A percentile compares a stretch with the other conserved stretches of the same genome.
Evolutionary conservation across 1,140 invertebrate genomes (phyloP).

Genomic region (Brachionus rubens): DNA sequence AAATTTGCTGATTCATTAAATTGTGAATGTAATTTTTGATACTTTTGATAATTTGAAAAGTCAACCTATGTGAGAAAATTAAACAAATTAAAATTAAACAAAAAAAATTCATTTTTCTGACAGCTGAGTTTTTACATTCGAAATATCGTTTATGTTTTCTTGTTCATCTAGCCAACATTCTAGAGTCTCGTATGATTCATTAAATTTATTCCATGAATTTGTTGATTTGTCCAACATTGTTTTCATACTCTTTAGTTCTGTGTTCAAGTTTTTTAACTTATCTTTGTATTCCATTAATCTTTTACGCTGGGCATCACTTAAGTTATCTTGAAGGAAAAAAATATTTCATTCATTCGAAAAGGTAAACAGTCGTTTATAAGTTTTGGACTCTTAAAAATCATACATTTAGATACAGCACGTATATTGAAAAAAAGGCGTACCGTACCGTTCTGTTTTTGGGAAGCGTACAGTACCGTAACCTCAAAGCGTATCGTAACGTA

Average conservation of each 20-base stretch:
- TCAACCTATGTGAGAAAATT: neutral
- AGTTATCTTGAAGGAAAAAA: neutral
- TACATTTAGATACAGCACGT: no score
- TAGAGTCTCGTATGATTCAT: neutral
- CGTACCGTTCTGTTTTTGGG: no score
- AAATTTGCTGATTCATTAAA: conserved; percentile 44
- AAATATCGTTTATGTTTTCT: conserved; percentile 10
- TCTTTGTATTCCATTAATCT: conserved; percentile 17
- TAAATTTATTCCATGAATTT: conserved; percentile 8
- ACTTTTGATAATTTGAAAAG: conserved; percentile 38
- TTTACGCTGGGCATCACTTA: conserved; percentile 15
- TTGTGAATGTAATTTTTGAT: conserved; percentile 45
- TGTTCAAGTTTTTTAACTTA: conserved; percentile 19
- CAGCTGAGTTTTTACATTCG: neutral
- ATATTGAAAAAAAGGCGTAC: no score
- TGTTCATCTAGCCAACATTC: conserved; percentile 24
- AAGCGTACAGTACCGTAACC: no score
- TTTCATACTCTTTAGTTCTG: conserved; percentile 33
- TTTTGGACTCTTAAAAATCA: no score
- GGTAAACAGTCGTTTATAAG: no score
- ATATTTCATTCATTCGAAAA: no score
- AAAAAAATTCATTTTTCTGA: neutral
- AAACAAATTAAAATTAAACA: neutral
- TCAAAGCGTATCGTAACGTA: no score
- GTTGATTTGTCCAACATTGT: conserved; percentile 43